phyloP scores from a whole-genome alignment of 2,888 invertebrate species.

The Patella depressa region DNA sequence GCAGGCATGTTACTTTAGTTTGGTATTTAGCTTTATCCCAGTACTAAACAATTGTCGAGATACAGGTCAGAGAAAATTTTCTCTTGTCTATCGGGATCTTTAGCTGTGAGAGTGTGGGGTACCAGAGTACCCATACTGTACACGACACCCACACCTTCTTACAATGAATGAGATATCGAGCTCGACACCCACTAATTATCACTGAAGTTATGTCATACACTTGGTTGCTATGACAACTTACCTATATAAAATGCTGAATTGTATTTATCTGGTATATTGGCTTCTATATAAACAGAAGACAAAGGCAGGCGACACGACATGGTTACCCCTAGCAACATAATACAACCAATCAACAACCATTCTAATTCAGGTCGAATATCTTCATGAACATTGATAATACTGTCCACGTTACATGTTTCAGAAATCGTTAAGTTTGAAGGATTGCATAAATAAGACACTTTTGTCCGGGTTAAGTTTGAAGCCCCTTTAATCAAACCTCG shows the following conservation, averaged over 20 bases:
- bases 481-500: neutral
- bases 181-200: too few relatives aligned
- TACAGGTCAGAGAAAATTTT: too few relatives aligned
- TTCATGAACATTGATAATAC: neutral
- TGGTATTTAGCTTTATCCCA: too few relatives aligned
- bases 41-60: too few relatives aligned
- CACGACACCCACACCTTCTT: too few relatives aligned
- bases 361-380: neutral
- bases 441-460: neutral
- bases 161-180: too few relatives aligned
- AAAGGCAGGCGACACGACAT: neutral
- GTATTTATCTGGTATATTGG: neutral
- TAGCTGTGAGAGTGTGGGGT: too few relatives aligned
- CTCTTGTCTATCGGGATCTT: too few relatives aligned
- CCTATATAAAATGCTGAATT: slow-evolving; percentile 5
- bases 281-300: neutral
- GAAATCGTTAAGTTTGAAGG: neutral
- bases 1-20: too few relatives aligned
- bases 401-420: neutral
- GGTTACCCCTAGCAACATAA: neutral
- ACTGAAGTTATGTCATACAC: too few relatives aligned
- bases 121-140: too few relatives aligned
- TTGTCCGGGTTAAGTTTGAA: neutral
- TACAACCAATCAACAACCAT: neutral
- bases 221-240: neutral